Conservation (phyloP, 1,140 invertebrate genomes). For the Teleogryllus occipitalis region DNA sequence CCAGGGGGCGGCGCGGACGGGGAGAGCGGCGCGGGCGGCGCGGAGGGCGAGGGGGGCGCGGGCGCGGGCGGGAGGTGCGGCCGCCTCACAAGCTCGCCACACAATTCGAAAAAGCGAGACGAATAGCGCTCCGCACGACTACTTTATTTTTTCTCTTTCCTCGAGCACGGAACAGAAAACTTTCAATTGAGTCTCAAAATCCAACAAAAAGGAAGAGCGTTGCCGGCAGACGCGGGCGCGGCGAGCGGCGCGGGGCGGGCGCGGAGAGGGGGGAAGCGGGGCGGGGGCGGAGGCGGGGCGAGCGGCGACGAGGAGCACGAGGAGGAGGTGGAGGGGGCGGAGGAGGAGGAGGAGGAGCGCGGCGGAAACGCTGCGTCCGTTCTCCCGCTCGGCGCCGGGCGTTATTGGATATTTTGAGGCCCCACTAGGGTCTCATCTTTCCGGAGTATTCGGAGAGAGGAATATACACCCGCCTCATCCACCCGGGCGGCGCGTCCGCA, state of each 20-base stretch:
- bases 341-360: background rate
- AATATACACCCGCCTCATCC: slow-evolving; percentile 14
- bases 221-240: no score
- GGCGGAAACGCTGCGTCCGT: slow-evolving; percentile 10
- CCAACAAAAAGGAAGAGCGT: slow-evolving; percentile 6
- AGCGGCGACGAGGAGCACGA: no score
- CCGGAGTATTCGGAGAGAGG: background rate
- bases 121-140: slow-evolving; percentile 9
- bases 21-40: no score
- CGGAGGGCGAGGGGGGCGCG: no score
- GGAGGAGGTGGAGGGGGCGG: no score
- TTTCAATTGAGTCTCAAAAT: slow-evolving; percentile 19
- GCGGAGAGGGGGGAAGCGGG: no score
- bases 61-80: no score
- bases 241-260: no score
- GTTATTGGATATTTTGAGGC: slow-evolving; percentile 15
- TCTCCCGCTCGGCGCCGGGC: slow-evolving; percentile 2
- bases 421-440: slow-evolving; percentile 15
- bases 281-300: no score
- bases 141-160: slow-evolving; percentile 7
- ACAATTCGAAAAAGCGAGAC: slow-evolving; percentile 18
- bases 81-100: slow-evolving; percentile 1
- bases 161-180: slow-evolving; percentile 11
- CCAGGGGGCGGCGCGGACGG: no score
- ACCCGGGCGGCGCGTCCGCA: background rate